phyloP scores from a whole-genome alignment of 2,888 invertebrate species.

The Troides helena region DNA sequence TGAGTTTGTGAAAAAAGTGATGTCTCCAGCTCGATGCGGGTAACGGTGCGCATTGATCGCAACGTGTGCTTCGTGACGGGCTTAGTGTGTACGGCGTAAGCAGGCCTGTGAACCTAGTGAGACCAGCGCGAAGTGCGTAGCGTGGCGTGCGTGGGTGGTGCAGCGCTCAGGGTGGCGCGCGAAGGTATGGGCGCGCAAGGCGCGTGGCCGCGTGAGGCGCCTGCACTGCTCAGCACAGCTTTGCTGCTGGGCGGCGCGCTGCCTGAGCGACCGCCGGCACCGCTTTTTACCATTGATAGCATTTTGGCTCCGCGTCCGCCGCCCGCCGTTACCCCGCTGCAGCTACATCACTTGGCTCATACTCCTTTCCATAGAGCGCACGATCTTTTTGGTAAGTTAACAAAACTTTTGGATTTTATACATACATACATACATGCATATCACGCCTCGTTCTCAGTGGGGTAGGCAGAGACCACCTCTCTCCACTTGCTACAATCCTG shows the following conservation, averaged over 20 bases:
- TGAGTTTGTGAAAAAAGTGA: constrained; percentile 40
- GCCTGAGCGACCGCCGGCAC: constrained; percentile 75
- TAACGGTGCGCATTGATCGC: constrained; percentile 29
- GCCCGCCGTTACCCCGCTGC: constrained; percentile 80
- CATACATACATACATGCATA: no score
- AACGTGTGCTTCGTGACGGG: constrained; percentile 1
- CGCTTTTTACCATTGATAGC: constrained; percentile 92
- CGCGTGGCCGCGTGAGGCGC: constrained; percentile 68
- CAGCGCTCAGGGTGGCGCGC: constrained; percentile 48
- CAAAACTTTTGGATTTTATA: neutral
- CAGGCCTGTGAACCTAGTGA: constrained; percentile 27
- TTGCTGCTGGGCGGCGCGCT: constrained; percentile 51
- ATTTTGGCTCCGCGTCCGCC: constrained; percentile 87
- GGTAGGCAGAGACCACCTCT: no score
- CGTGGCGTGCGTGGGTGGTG: constrained; percentile 35
- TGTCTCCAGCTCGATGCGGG: constrained; percentile 27
- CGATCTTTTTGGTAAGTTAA: constrained; percentile 88
- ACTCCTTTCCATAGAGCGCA: constrained; percentile 85
- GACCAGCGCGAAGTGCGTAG: constrained; percentile 29
- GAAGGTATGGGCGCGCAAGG: constrained; percentile 64
- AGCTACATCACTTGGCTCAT: constrained; percentile 81
- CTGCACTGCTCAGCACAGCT: constrained; percentile 76
- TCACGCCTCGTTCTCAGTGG: no score
- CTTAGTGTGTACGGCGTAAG: constrained; percentile 7
- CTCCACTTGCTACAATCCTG: no score